These are phyloP conservation scores for Perodicticus potto DNA, from an alignment of 2,797 vertebrate species.

Conservation along the genomic window DNA sequence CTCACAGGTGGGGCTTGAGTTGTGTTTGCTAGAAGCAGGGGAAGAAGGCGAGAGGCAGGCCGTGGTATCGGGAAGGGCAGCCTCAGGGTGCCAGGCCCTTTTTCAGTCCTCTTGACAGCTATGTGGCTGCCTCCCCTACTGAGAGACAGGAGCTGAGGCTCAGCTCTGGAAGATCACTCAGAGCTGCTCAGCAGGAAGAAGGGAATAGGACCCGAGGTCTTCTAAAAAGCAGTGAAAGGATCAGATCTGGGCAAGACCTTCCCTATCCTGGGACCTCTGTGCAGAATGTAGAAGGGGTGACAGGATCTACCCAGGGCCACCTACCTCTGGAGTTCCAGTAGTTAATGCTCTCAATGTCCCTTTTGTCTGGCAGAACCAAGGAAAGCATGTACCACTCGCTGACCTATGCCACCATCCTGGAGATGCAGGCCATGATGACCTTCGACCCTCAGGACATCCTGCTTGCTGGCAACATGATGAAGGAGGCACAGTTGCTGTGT, in stretches of 20 bases:
- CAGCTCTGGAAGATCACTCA: not conserved
- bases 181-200: not conserved
- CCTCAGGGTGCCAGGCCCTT: not conserved
- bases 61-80: rapidly evolving
- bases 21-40: not conserved
- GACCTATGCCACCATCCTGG: constrained; percentile 97
- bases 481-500: constrained; percentile 96
- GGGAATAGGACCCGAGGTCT: not conserved
- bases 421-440: constrained; percentile 99
- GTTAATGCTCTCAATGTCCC: not conserved
- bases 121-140: not conserved
- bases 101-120: not conserved
- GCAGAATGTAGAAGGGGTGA: not conserved
- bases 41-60: not conserved
- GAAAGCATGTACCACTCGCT: constrained; percentile 99
- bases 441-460: constrained; percentile 97
- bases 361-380: constrained; percentile 92
- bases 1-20: not conserved
- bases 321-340: not conserved
- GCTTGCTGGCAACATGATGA: constrained; percentile 96
- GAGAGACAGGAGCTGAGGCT: constrained; percentile 7
- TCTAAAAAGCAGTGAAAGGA: not conserved
- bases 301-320: not conserved
- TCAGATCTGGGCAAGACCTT: not conserved
- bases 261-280: not conserved